These are phyloP conservation scores for Fukomys damarensis DNA, from an alignment of 2,113 vertebrate genomes.

Conservation along the genomic window DNA sequence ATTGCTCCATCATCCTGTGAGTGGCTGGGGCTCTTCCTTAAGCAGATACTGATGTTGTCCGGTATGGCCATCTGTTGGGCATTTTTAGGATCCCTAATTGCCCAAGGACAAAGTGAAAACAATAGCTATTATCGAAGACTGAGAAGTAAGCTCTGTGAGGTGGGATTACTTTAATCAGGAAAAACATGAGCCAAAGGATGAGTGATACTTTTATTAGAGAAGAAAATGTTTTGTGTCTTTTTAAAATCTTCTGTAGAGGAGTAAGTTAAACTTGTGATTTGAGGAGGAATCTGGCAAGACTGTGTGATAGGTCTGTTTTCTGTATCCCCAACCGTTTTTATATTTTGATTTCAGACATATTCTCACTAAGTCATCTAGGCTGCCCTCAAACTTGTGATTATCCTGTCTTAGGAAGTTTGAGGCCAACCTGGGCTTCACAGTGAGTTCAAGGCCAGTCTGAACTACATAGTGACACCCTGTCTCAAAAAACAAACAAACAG, in stretches of 20 bases:
- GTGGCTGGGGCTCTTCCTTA: not conserved
- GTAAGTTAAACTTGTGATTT: not conserved
- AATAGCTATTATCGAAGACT: not conserved
- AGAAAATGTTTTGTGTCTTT: not conserved
- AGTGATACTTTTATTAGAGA: not conserved
- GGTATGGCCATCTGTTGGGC: not conserved
- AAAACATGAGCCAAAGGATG: not conserved
- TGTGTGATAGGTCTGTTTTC: not conserved
- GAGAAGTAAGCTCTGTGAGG: not conserved
- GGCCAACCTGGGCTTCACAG: not conserved
- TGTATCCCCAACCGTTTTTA: not conserved
- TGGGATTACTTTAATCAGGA: not conserved
- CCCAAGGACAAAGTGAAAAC: not conserved
- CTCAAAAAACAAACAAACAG: not conserved
- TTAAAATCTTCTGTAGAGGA: not conserved
- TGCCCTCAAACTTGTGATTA: not conserved
- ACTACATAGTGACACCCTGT: not conserved
- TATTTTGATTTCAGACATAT: not conserved
- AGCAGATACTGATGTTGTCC: not conserved
- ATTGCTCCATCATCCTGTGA: not conserved
- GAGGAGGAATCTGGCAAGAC: not conserved
- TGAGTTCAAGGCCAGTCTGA: not conserved
- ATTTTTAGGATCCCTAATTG: not conserved
- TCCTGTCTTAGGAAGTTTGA: not conserved
- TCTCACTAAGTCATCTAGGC: not conserved